phyloP scores from a whole-genome alignment of 2,797 vertebrate species.

The Platalea minor region DNA sequence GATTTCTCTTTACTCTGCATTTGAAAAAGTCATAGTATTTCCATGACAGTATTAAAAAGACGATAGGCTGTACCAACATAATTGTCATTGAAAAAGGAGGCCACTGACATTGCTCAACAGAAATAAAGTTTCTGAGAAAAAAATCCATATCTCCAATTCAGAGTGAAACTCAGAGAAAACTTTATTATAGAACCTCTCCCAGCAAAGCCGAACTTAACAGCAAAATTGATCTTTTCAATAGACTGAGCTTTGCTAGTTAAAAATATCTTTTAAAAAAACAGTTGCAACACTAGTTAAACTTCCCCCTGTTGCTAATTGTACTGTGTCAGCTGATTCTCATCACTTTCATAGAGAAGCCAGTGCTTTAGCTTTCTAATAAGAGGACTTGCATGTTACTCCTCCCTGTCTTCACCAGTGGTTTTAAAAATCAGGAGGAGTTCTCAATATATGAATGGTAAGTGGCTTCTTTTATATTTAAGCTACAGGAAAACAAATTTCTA shows the following conservation, averaged over 20 bases:
- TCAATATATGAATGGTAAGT: constrained; percentile 66
- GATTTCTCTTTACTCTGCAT: neutral
- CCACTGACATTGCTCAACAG: neutral
- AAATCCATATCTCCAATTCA: neutral
- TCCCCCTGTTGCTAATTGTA: constrained; percentile 4
- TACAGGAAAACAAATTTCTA: neutral
- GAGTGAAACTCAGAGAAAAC: neutral
- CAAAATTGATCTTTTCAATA: neutral
- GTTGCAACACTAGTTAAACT: constrained; percentile 44
- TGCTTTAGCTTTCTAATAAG: constrained; percentile 55
- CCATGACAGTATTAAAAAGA: neutral
- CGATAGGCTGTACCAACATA: neutral
- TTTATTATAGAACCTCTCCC: neutral
- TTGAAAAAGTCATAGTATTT: neutral
- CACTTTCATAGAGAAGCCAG: constrained; percentile 50
- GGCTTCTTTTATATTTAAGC: neutral
- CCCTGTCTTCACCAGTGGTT: neutral
- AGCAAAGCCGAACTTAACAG: neutral
- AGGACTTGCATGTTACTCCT: constrained; percentile 5
- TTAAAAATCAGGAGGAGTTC: neutral
- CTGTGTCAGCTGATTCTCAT: constrained; percentile 19
- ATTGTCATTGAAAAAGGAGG: neutral
- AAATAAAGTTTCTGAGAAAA: neutral
- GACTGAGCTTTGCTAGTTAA: neutral
- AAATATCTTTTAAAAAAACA: neutral